phyloP scores from a whole-genome alignment of 64 coral and sea anemone genomes.

The Actinia equina region DNA sequence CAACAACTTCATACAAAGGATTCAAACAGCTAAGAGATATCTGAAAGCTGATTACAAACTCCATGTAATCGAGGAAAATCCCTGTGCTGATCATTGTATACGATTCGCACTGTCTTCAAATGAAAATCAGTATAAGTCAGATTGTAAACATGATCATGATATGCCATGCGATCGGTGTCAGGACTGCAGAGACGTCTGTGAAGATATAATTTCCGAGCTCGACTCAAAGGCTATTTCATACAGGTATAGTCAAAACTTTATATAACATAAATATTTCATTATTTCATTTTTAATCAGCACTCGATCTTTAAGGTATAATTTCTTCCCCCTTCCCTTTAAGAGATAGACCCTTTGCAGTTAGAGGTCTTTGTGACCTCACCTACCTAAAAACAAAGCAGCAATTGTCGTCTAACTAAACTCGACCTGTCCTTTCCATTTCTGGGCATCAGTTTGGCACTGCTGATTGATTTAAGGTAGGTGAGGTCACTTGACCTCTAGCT shows the following conservation, averaged over 20 bases:
- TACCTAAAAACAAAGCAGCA: too few relatives aligned
- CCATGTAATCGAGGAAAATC: not conserved
- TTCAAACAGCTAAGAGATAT: slow-evolving; percentile 19
- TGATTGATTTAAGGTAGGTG: too few relatives aligned
- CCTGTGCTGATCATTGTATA: not conserved
- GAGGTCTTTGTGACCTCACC: too few relatives aligned
- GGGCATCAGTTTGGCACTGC: too few relatives aligned
- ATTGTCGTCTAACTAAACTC: too few relatives aligned
- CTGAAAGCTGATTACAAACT: slow-evolving; percentile 28
- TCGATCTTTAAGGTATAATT: too few relatives aligned
- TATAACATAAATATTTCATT: too few relatives aligned
- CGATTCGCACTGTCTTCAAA: not conserved
- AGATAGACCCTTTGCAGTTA: too few relatives aligned
- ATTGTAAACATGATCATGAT: not conserved
- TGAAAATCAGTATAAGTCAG: not conserved
- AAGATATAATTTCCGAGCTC: not conserved
- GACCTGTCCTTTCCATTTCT: too few relatives aligned
- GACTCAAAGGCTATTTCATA: not conserved
- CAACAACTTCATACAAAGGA: slow-evolving; percentile 11
- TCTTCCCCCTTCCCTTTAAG: too few relatives aligned
- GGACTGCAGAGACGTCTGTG: not conserved
- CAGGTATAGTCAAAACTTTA: not conserved
- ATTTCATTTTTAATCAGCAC: too few relatives aligned
- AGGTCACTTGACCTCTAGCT: too few relatives aligned
- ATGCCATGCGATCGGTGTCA: not conserved